Evolutionary conservation across 2,888 invertebrate genomes (phyloP).

Genomic region (Aphodius sticticus): DNA sequence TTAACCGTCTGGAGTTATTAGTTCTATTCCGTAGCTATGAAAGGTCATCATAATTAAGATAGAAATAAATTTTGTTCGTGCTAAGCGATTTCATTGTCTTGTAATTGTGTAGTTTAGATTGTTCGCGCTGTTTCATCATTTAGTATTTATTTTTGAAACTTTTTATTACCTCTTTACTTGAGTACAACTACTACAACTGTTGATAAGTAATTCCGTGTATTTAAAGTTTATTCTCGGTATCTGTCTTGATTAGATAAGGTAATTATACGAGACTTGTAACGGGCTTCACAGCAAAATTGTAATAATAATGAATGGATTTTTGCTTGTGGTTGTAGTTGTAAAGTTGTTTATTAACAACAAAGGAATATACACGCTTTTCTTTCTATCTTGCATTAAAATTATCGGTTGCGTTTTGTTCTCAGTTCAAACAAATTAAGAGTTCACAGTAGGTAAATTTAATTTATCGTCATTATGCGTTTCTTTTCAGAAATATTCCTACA

Average conservation of each 20-base stretch:
- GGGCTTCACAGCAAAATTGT: too few relatives aligned
- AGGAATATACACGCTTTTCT: too few relatives aligned
- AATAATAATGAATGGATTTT: too few relatives aligned
- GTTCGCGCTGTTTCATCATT: too few relatives aligned
- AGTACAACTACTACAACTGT: neutral
- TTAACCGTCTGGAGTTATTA: neutral
- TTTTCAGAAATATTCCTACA: too few relatives aligned
- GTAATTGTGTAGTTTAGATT: neutral
- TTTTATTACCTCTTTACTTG: neutral
- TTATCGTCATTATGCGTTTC: too few relatives aligned
- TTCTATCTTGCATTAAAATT: too few relatives aligned
- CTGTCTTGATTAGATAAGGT: neutral
- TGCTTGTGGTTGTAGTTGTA: too few relatives aligned
- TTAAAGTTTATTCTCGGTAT: neutral
- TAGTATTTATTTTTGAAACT: neutral
- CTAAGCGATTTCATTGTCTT: neutral
- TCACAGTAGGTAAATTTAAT: too few relatives aligned
- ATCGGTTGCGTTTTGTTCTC: too few relatives aligned
- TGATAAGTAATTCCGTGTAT: neutral
- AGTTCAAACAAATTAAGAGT: too few relatives aligned
- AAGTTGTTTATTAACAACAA: too few relatives aligned
- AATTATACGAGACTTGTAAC: neutral
- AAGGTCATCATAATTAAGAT: slow-evolving; percentile 4
- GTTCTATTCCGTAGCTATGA: neutral
- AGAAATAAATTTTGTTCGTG: neutral